Percentiles rank a stretch among this genome's conserved stretches.
phyloP scores from a whole-genome alignment of 2,113 vertebrate genomes.

The Shinisaurus crocodilurus region DNA sequence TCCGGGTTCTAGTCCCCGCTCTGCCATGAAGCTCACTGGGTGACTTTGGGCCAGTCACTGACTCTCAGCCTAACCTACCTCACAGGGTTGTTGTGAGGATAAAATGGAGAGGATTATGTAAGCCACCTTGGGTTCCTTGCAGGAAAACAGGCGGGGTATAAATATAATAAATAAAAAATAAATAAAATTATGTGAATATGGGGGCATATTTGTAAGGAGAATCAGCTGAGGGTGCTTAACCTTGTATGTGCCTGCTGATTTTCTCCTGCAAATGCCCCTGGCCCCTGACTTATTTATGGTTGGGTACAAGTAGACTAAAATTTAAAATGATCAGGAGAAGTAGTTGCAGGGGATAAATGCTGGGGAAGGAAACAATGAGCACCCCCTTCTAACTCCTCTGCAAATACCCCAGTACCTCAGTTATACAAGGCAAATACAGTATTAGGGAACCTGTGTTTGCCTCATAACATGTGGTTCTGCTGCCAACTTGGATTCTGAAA shows the following conservation, averaged over 20 bases:
- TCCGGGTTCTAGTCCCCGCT: too few relatives aligned
- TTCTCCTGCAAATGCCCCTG: neutral
- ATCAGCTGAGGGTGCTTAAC: neutral
- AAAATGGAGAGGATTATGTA: too few relatives aligned
- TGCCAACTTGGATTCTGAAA: neutral
- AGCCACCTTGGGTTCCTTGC: too few relatives aligned
- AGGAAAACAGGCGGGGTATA: too few relatives aligned
- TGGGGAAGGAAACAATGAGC: neutral
- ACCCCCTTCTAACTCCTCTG: neutral
- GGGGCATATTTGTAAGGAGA: neutral
- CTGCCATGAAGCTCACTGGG: too few relatives aligned
- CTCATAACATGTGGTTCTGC: neutral
- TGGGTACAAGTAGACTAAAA: neutral
- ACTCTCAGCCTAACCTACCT: too few relatives aligned
- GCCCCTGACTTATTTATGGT: neutral
- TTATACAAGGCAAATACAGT: neutral
- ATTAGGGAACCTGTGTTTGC: neutral
- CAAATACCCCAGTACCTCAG: neutral
- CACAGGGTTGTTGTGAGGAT: too few relatives aligned
- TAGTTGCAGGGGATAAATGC: neutral
- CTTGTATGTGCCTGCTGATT: neutral
- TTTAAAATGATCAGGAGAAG: neutral
- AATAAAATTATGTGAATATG: neutral
- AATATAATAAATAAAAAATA: too few relatives aligned
- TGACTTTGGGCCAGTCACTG: too few relatives aligned